Evolutionary conservation across 2,888 invertebrate genomes (phyloP).

Genomic region (Seladonia tumulorum): DNA sequence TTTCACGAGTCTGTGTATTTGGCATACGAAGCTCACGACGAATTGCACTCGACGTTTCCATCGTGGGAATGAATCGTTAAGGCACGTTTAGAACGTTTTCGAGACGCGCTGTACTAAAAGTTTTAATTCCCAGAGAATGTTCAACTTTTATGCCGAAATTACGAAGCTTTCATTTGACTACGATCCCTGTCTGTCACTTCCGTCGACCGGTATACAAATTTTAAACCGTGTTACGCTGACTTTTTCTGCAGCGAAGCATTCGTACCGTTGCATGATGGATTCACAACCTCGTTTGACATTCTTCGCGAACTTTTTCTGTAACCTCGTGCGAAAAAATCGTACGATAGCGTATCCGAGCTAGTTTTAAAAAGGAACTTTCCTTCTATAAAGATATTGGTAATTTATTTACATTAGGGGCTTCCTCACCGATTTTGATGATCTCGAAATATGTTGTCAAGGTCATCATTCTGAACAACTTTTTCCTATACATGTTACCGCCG

Average conservation of each 20-base stretch:
- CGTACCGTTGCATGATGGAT: background rate
- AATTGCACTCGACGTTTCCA: too few species aligned
- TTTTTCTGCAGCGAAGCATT: background rate
- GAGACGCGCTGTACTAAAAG: background rate
- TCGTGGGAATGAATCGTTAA: background rate
- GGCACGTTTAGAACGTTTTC: background rate
- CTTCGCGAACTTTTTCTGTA: background rate
- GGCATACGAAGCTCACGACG: too few species aligned
- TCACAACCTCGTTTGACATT: background rate
- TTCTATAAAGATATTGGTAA: background rate
- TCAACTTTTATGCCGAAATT: conserved; percentile 10
- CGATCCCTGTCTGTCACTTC: background rate
- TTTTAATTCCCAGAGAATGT: background rate
- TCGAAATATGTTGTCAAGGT: too few species aligned
- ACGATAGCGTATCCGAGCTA: background rate
- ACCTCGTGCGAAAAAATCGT: background rate
- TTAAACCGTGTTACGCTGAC: background rate
- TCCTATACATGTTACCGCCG: too few species aligned
- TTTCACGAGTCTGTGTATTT: too few species aligned
- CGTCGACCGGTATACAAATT: too few species aligned
- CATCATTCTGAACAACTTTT: too few species aligned
- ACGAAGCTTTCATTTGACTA: background rate
- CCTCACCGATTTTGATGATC: too few species aligned
- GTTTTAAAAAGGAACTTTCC: background rate
- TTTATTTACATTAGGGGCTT: too few species aligned